Evolutionary conservation across 2,797 vertebrate genomes (phyloP), one percentile per base, ranked within the genome.

Genomic region (Scolopax bukidnonensis): DNA sequence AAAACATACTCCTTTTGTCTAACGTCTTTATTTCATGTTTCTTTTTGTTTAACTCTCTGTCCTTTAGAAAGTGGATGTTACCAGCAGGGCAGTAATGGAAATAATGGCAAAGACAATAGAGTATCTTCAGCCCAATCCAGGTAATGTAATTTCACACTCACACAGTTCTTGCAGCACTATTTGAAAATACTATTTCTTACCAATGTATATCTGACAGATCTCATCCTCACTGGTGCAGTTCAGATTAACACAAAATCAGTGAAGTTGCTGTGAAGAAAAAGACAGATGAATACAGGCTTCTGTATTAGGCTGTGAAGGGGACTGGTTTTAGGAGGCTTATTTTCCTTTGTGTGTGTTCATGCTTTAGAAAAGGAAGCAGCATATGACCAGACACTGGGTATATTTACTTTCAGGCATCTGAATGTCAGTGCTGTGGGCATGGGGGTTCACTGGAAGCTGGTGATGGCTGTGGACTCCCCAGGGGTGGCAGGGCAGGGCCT

Each of bases 41-140:
- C 56, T 95, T 86, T 85, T 83, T 75, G 51, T 90, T 77, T 48
- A 67, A 90, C 65, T 41, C 30, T 95, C 45, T 96, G 11, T 95
- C 9, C 23, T 11, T 90, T 97, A 99, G 99, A 99, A 98, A 98
- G 98, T 99, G 96, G 99, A 99, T 95, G 97, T 98, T 96, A 99
- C 99, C 65, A 97, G 99, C 96, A 98, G 99, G 95, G 99, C 99
- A 18, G 99, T 99, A 96, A 50, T 99, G 97, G 99, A 99, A 97
- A 99, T 99, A 97, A 99, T 99, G 98, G 99, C 99, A 73, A 99
- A 99, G 98, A 99, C 99, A 30, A 99, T 99, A 25, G 99, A 99
- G 95, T 99, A 99, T 97, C 99, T 99, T 97, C 99, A 99, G 97
- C 99, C 99, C 30, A 99, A 99, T 95, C 99, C 99, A 98, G 99